Evolutionary conservation across 2,113 vertebrate genomes (phyloP), one percentile per base, ranked within the genome.

Genomic region (Lipotes vexillifer): DNA sequence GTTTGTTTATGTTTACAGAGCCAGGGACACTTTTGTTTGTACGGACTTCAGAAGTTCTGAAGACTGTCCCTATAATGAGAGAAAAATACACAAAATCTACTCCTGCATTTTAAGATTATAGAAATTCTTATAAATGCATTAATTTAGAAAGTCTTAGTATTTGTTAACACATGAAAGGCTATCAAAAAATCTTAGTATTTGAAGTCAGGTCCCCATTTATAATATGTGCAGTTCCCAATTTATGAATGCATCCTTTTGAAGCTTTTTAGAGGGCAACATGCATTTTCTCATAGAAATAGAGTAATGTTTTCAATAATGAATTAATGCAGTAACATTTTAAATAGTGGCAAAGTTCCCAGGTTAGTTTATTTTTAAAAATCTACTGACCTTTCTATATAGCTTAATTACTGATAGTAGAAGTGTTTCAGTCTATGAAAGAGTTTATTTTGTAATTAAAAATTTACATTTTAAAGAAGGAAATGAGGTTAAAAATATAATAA

Each of bases 1-100:
- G 84, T 29, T 80, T 78, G 72, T 93, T 78, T 52, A 4, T 88
- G 25, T 87, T 80, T 88, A 61, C n/a, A 74, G 29, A 85, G 88
- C 77, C 61, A 91, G 74, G 68, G 41, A 93, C 23, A 57, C n/a
- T 71, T 94, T 95, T 97, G 71, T 97, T 97, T 97, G 75, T 94
- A 72, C 57, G 91, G 65, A 97, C 90, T 88, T 86, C 0, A 95
- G 85, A 95, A 85, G 75, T 96, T 91, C 65, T 44, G 25, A 90
- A 85, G 44, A 82, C 97, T 95, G 88, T 86, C 49, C 33, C 68
- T 97, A 33, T 88, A 98, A 74, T 84, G 68, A 97, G 89, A 91
- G 75, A 61, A 68, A 81, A 29, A 18, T 68, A 89, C 75, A 72
- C 52, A 91, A 63, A 59, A 82, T 41, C 88, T 94, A 31, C 33